Evolutionary conservation across 2,113 vertebrate species (phyloP), one percentile per base, ranked within the genome.

Genomic region (Trematomus loennbergii): DNA sequence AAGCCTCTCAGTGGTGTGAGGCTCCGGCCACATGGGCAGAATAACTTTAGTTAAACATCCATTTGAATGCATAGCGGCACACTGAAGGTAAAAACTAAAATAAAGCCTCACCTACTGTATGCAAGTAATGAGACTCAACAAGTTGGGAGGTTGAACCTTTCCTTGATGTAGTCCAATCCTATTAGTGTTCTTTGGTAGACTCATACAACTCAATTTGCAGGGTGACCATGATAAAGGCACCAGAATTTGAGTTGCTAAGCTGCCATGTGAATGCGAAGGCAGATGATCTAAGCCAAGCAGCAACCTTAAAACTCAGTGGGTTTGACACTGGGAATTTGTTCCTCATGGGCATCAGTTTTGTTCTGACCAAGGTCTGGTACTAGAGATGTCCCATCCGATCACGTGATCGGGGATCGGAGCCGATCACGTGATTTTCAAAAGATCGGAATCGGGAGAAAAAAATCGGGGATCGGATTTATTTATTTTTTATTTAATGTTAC

Each of bases 361-460:
- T 85, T 86, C 53, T 52, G 68, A 83, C 71, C 82, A 88, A 84
- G 82, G 87, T 74, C 65, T 65, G 53, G 65, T 75, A 82, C 62
- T n/a, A n/a, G n/a, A n/a, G n/a, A n/a, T n/a, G n/a, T n/a, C n/a
- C n/a, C n/a, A n/a, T n/a, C n/a, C n/a, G n/a, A n/a, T n/a, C n/a
- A n/a, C n/a, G n/a, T n/a, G n/a, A n/a, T n/a, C n/a, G n/a, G n/a
- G n/a, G n/a, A n/a, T n/a, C n/a, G n/a, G n/a, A n/a, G n/a, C n/a
- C n/a, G n/a, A n/a, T n/a, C n/a, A n/a, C n/a, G n/a, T n/a, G n/a
- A n/a, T n/a, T n/a, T n/a, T n/a, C n/a, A n/a, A n/a, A n/a, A n/a
- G n/a, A n/a, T n/a, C n/a, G n/a, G n/a, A n/a, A n/a, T n/a, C n/a
- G n/a, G n/a, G n/a, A n/a, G n/a, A n/a, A n/a, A n/a, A n/a, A n/a